phyloP scores from a whole-genome alignment of 2,797 vertebrate genomes.

The Dermochelys coriacea region DNA sequence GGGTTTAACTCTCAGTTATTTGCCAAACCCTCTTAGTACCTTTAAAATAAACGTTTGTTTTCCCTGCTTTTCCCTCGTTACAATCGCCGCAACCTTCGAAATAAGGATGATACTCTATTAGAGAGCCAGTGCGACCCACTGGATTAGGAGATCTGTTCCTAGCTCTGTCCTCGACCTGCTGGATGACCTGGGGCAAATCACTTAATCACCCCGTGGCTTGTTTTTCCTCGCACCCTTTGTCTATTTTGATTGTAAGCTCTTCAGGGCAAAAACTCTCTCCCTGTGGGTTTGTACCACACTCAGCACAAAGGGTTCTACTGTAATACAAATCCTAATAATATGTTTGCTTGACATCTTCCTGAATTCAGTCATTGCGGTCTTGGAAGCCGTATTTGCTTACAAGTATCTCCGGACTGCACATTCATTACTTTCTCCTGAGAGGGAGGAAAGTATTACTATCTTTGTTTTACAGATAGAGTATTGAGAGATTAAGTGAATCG shows the following conservation, averaged over 20 bases:
- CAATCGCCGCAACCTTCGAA: neutral
- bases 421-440: neutral
- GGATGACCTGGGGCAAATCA: fast-evolving
- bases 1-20: fast-evolving
- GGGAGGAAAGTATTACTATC: neutral
- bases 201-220: neutral
- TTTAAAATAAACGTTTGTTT: fast-evolving
- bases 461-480: neutral
- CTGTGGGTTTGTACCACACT: neutral
- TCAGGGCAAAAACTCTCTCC: neutral
- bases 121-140: neutral
- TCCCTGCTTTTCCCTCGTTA: neutral
- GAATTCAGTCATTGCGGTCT: fast-evolving
- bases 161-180: fast-evolving
- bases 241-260: neutral
- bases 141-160: neutral
- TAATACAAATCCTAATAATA: neutral
- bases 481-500: neutral
- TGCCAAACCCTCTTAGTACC: neutral
- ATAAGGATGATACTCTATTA: neutral
- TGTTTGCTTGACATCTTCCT: neutral
- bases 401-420: neutral
- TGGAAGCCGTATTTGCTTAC: neutral
- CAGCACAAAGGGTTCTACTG: neutral
- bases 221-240: neutral